Percentiles rank a stretch among this genome's conserved stretches.
These are phyloP conservation scores for Ganaspis sp. DNA, from an alignment of 1,140 invertebrate genomes.

Conservation along the genomic window DNA sequence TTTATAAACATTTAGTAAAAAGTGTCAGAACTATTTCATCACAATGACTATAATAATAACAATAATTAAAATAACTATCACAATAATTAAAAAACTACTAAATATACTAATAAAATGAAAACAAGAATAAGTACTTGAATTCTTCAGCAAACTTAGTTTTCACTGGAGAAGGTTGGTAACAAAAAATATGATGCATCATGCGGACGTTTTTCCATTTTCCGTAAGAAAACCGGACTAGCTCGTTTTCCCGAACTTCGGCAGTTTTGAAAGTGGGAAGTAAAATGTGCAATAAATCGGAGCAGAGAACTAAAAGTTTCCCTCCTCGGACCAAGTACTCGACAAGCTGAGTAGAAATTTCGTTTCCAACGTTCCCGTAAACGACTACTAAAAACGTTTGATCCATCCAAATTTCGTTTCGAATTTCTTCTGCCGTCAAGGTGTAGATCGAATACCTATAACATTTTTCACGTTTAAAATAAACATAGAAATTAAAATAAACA, in stretches of 20 bases:
- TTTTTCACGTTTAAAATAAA: no score
- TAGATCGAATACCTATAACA: conserved; percentile 86
- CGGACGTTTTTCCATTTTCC: conserved; percentile 88
- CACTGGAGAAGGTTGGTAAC: conserved; percentile 88
- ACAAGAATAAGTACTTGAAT: conserved; percentile 65
- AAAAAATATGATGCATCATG: conserved; percentile 91
- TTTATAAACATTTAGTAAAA: no score
- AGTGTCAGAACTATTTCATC: no score
- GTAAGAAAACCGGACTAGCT: conserved; percentile 89
- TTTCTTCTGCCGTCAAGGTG: conserved; percentile 80
- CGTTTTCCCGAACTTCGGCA: conserved; percentile 88
- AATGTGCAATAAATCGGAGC: conserved; percentile 87
- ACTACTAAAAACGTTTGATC: conserved; percentile 85
- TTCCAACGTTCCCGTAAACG: conserved; percentile 84
- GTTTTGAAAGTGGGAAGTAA: conserved; percentile 88
- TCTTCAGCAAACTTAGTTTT: conserved; percentile 85
- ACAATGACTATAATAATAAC: no score
- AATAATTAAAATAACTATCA: no score
- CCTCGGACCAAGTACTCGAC: conserved; percentile 85
- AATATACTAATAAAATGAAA: conserved; percentile 31
- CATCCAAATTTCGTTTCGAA: conserved; percentile 81
- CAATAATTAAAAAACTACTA: no score
- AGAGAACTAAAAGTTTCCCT: conserved; percentile 87
- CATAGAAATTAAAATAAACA: no score
- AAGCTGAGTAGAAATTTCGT: conserved; percentile 80